Base-by-base conservation (phyloP, 2,888 invertebrate genomes). In the Drosophila borborema region DNA sequence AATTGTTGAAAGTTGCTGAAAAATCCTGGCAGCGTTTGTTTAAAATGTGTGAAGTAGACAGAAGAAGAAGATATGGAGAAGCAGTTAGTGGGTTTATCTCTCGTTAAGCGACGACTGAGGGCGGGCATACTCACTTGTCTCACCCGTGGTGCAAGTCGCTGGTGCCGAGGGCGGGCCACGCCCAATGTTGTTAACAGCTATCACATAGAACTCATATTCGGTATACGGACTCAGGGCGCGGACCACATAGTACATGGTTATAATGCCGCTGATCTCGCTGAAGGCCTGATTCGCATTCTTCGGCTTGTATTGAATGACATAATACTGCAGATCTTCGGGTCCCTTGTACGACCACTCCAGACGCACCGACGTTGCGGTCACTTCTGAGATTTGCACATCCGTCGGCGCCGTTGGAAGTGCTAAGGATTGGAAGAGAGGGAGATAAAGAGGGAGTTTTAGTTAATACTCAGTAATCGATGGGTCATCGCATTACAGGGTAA, bases 301-400 rank as follows among this genome's bases (percentile, higher is more conserved):
- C 53, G 98, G 98, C 93, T 98, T 98, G 95, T 98, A 99, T 93
- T 98, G 98, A 90, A 99, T 97, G 82, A 98, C 97, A 94, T 98
- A 99, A 93, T 98, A 98, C 90, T 97, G 97, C n/a, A 98, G 95
- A 89, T 98, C 98, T 91, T 97, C 97, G 1, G 97, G 95, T 16
- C 96, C 96, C 88, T 96, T 97, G 94, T 98, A 98, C 0, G 97
- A 96, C 99, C 99, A 99, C 16, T 97, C 96, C 68, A 99, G 94
- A 63, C 98, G 95, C 31, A 99, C 98, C 3, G 98, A 97, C 23
- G 97, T 97, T 9, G 99, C 97, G 5, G 98, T 98, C 82, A 99
- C 97, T 93, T 99, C 99, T 2, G 98, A 97, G 36, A 98, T 96
- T 87, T 96, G 95, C 49, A 99, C 96, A 92, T 97, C 97, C 28